Percentiles rank a stretch among this genome's conserved stretches.
These are phyloP conservation scores for Pipistrellus kuhlii DNA, from an alignment of 2,797 vertebrate species.

Conservation along the genomic window DNA sequence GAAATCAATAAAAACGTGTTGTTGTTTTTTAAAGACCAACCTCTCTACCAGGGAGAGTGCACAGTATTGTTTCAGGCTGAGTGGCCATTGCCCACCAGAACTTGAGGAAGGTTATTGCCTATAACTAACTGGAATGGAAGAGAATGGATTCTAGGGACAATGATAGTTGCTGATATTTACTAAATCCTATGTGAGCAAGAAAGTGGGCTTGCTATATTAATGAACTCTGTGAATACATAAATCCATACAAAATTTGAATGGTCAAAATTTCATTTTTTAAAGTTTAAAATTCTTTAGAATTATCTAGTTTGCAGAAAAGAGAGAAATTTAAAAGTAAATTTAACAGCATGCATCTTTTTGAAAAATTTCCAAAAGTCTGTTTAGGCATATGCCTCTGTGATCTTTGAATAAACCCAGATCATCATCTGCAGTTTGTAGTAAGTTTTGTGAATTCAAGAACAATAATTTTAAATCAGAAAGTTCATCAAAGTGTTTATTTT, in stretches of 20 bases:
- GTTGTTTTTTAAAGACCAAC: too few relatives aligned
- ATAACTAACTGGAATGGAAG: not conserved
- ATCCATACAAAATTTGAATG: not conserved
- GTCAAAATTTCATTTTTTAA: constrained; percentile 15
- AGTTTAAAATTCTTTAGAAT: constrained; percentile 15
- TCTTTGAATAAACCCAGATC: not conserved
- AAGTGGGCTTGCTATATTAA: not conserved
- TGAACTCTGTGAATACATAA: not conserved
- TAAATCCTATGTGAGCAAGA: not conserved
- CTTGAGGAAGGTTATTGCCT: not conserved
- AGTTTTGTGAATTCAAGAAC: constrained; percentile 26
- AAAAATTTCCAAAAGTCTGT: not conserved
- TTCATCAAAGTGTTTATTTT: not conserved
- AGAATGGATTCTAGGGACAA: not conserved
- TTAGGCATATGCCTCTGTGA: not conserved
- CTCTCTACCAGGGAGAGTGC: too few relatives aligned
- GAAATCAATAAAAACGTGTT: too few relatives aligned
- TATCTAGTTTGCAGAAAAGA: not conserved
- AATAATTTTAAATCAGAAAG: constrained; percentile 54
- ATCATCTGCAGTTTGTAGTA: not conserved
- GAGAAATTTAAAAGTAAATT: not conserved
- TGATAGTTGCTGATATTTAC: not conserved
- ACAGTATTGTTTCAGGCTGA: not conserved
- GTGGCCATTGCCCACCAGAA: not conserved
- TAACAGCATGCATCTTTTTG: not conserved